Percentiles rank a stretch among this genome's conserved stretches.
These are phyloP conservation scores for Drosophila atroscutellata DNA, from an alignment of 2,888 invertebrate genomes.

Conservation along the genomic window DNA sequence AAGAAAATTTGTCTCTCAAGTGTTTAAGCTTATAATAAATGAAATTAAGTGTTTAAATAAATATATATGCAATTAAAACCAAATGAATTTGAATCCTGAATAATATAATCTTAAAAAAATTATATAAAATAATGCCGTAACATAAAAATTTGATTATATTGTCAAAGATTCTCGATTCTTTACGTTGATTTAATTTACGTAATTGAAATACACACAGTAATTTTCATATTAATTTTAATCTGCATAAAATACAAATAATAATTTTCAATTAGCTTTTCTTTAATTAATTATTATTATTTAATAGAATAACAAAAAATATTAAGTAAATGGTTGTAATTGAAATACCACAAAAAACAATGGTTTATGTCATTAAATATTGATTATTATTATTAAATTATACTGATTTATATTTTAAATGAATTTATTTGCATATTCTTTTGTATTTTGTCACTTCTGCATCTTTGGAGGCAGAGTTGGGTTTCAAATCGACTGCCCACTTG, in stretches of 20 bases:
- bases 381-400: background rate
- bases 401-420: background rate
- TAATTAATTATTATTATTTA: background rate
- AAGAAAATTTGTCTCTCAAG: background rate
- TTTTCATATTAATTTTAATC: background rate
- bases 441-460: background rate
- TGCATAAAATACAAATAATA: background rate
- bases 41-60: background rate
- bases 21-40: background rate
- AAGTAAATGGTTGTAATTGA: background rate
- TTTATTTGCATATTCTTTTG: background rate
- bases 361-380: background rate
- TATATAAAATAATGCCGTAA: background rate
- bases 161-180: background rate
- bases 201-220: background rate
- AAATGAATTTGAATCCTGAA: background rate
- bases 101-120: no score
- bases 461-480: background rate
- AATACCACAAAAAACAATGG: rapidly evolving
- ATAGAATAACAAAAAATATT: no score
- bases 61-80: background rate
- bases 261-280: background rate
- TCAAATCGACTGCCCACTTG: background rate
- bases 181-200: background rate
- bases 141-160: background rate